Base-by-base conservation (phyloP, 2,888 invertebrate genomes). In the Diachrysia chrysitis region DNA sequence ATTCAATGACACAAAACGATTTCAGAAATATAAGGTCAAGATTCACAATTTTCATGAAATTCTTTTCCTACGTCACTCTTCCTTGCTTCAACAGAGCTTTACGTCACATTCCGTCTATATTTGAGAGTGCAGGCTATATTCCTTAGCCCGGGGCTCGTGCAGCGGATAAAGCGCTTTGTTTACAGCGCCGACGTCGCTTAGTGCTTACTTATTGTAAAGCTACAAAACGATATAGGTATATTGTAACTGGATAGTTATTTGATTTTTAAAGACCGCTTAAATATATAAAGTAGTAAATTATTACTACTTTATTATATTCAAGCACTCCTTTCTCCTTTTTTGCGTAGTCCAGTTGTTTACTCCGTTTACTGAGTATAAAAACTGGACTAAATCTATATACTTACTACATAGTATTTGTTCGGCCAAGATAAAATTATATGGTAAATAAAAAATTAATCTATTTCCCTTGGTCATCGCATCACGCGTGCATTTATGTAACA, bases 21-120 rank as follows among this genome's bases (percentile, higher is more conserved):
- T n/a, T 16, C 6, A 42, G 6, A 42, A 42, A 42, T n/a, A n/a
- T 0, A 16, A 42, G 5, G 42, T n/a, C 42, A n/a, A 42, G 6
- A n/a, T n/a, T n/a, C n/a, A 6, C n/a, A n/a, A 42, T 42, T 42
- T 42, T n/a, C n/a, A 42, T n/a, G 5, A 42, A n/a, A 42, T 42
- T 42, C 37, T 16, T 42, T n/a, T 42, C 7, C 42, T 42, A 6
- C 42, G 42, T 42, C 42, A 42, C 6, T 37, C 3, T 5, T 1
- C n/a, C 42, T n/a, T 16, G 42, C 42, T 42, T n/a, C 6, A n/a
- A 42, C n/a, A 6, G n/a, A n/a, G 42, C n/a, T 42, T 42, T 42
- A 42, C 42, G 42, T 42, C 42, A 42, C 42, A 51, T 51, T 51
- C 21, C 19, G 48, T 51, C 48, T 51, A 21, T 46, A 46, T 51